Evolutionary conservation across 2,797 vertebrate species (phyloP), one percentile per base, ranked within the genome.

Genomic region (Pogonophryne albipinna): DNA sequence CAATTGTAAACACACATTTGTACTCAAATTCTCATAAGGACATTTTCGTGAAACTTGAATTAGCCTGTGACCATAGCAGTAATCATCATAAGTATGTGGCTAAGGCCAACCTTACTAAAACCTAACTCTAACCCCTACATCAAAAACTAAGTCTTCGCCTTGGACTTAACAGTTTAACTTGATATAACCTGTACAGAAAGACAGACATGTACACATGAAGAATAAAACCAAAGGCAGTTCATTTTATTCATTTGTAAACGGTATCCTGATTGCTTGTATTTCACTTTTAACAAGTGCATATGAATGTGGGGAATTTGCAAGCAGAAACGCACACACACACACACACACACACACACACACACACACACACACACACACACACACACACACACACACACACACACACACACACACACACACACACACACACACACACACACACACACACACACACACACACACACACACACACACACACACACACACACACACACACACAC

Each of bases 221-320:
- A 7, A 13, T 45, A 19, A 46, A 61, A 74, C 64, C 47, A 66
- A 66, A 74, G 58, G 23, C 56, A 6, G 19, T 17, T 8, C 38
- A 69, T 10, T 79, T 31, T 1, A 52, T 74, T 4, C 10, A 46
- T 49, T 57, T 15, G 44, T 17, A 61, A 65, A 59, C 8, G 3
- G 4, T 16, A 15, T 63, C 49, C 62, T 53, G 47, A 74, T 53
- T 53, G 53, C 41, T 49, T 52, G 56, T 65, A 61, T 65, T 38
- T 1, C 34, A 49, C 14, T 80, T n/a, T n/a, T 78, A 23, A 23
- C 20, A 27, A 27, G 23, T 27, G 34, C 34, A 38, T 38, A 8
- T 38, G 34, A 1, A 38, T 6, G 9, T 1, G 0, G 4, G 16
- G 31, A 47, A 38, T 38, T 38, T 38, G 34, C 34, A 38, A 38